Conservation (phyloP, 2,113 vertebrate species). For the Ploceus nigricollis region DNA sequence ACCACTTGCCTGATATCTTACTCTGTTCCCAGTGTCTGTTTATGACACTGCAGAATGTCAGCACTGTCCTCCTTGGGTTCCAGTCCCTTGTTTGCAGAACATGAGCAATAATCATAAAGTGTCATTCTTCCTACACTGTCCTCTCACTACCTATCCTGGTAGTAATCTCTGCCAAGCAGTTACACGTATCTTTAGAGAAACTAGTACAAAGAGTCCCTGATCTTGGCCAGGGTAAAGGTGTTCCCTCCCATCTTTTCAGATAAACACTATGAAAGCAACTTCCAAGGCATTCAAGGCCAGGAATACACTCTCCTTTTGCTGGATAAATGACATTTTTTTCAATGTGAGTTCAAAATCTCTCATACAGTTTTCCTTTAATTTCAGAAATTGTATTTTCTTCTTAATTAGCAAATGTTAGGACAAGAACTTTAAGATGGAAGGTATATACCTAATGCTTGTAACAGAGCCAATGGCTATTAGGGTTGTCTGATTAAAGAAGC, state of each 20-base stretch:
- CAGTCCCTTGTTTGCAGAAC: background rate
- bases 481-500: constrained; percentile 57
- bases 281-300: background rate
- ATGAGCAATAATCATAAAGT: background rate
- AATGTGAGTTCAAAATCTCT: background rate
- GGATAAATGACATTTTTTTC: background rate
- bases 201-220: background rate
- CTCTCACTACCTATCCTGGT: background rate
- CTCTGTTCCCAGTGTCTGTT: background rate
- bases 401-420: constrained; percentile 47
- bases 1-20: background rate
- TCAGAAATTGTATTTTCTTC: background rate
- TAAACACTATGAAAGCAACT: background rate
- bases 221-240: background rate
- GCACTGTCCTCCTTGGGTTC: background rate
- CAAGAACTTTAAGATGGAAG: constrained; percentile 20
- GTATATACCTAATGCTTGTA: constrained; percentile 28
- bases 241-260: background rate
- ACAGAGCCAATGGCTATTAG: constrained; percentile 43
- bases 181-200: background rate
- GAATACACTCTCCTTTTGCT: background rate
- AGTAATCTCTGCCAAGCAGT: background rate
- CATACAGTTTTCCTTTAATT: background rate
- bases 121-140: background rate
- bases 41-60: background rate